A percentile compares a stretch with the other conserved stretches of the same genome.
Evolutionary conservation across 2,888 invertebrate species (phyloP).

Genomic region (Myopa testacea): DNA sequence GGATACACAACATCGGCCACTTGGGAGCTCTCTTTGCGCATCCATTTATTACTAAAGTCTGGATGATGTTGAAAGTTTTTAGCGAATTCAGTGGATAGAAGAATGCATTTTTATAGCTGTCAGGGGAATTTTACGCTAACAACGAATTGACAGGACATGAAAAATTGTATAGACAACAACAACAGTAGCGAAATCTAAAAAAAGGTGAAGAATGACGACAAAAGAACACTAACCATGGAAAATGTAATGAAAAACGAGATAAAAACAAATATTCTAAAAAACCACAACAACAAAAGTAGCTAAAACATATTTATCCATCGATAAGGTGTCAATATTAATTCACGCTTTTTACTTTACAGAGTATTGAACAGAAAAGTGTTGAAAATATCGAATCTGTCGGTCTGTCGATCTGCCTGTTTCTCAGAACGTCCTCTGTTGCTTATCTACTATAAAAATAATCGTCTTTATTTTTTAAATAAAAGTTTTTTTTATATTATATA

Average conservation of each 20-base stretch:
- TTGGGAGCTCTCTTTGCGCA: not conserved
- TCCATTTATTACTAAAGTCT: slow-evolving; percentile 11
- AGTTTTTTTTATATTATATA: too few species aligned
- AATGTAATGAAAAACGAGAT: not conserved
- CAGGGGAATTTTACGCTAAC: slow-evolving; percentile 62
- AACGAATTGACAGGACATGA: slow-evolving; percentile 31
- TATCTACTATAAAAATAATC: too few species aligned
- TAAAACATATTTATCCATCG: too few species aligned
- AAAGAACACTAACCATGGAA: not conserved
- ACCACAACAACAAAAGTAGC: too few species aligned
- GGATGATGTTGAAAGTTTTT: not conserved
- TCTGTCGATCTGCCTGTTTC: too few species aligned
- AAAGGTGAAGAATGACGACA: not conserved
- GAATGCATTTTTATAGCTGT: slow-evolving; percentile 68
- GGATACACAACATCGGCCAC: not conserved
- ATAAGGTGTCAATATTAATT: too few species aligned
- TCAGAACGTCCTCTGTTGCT: too few species aligned
- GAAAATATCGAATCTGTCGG: too few species aligned
- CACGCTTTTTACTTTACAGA: too few species aligned
- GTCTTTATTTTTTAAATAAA: too few species aligned
- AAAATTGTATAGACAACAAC: slow-evolving; percentile 23
- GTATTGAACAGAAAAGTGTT: too few species aligned
- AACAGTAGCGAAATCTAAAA: not conserved
- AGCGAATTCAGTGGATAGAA: not conserved
- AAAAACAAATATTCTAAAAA: too few species aligned